Percentiles rank a stretch among this genome's conserved stretches.
These are phyloP conservation scores for Automeris io DNA, from an alignment of 2,888 invertebrate species.

Conservation along the genomic window DNA sequence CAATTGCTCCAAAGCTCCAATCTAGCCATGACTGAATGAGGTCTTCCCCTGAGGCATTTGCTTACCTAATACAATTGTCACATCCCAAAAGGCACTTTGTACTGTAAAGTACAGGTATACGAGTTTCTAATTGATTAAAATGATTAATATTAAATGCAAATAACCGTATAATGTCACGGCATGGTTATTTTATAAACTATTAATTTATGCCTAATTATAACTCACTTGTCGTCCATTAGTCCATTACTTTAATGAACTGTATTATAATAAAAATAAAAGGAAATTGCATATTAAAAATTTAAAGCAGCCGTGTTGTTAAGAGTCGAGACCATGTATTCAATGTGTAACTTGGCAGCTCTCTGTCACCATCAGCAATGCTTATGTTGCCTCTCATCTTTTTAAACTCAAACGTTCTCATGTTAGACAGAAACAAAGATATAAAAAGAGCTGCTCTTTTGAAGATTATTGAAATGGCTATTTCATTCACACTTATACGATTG, in stretches of 20 bases:
- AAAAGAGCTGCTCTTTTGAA: constrained; percentile 22
- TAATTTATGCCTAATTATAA: constrained; percentile 51
- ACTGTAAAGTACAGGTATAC: too few relatives aligned
- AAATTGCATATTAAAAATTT: constrained; percentile 74
- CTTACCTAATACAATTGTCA: too few relatives aligned
- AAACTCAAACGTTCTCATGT: constrained; percentile 25
- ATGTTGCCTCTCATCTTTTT: constrained; percentile 42
- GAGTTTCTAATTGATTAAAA: too few relatives aligned
- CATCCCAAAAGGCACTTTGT: too few relatives aligned
- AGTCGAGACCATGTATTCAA: constrained; percentile 67
- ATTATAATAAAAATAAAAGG: constrained; percentile 58
- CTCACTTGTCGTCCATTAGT: constrained; percentile 50
- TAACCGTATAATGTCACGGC: constrained; percentile 24
- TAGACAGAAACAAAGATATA: constrained; percentile 35
- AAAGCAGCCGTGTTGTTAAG: constrained; percentile 62
- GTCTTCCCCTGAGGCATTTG: too few relatives aligned
- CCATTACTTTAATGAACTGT: constrained; percentile 50
- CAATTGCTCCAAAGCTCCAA: too few relatives aligned
- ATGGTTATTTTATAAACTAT: constrained; percentile 34
- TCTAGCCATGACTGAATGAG: too few relatives aligned
- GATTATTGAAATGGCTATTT: constrained; percentile 37
- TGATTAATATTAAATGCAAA: constrained; percentile 22
- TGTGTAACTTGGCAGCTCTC: constrained; percentile 72
- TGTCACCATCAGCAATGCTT: constrained; percentile 55
- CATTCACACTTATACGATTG: constrained; percentile 42